Conservation (phyloP, 2,797 vertebrate genomes). For the Channa striata region DNA sequence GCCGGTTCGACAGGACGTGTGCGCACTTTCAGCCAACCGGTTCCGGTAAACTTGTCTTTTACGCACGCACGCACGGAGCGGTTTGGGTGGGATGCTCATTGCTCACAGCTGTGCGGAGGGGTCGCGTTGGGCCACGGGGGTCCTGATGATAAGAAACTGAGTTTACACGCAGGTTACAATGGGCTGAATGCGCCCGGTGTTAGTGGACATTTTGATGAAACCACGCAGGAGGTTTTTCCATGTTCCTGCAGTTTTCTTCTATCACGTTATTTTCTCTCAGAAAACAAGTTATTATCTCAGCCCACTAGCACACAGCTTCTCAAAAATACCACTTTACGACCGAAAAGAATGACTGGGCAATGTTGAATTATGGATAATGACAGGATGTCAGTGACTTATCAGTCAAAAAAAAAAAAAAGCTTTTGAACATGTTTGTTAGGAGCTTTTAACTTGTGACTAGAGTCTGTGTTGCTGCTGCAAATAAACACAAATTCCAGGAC, state of each 20-base stretch:
- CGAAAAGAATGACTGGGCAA: conserved; percentile 22
- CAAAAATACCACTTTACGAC: conserved; percentile 8
- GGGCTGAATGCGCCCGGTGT: background rate
- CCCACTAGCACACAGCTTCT: background rate
- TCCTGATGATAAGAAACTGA: conserved; percentile 41
- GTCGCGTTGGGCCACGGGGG: conserved; percentile 36
- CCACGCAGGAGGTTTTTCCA: background rate
- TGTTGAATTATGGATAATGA: conserved; percentile 38
- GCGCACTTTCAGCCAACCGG: conserved; percentile 60
- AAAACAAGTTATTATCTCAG: conserved; percentile 27
- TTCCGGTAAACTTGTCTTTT: conserved; percentile 69
- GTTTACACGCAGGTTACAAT: conserved; percentile 10
- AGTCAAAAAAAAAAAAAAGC: conserved; percentile 17
- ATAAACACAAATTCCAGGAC: conserved; percentile 60
- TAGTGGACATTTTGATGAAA: background rate
- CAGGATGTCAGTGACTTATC: conserved; percentile 40
- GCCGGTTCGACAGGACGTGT: conserved; percentile 36
- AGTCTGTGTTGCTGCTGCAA: conserved; percentile 19
- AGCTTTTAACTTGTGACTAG: conserved; percentile 22
- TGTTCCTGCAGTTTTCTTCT: background rate
- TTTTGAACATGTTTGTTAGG: conserved; percentile 27
- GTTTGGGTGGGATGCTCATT: conserved; percentile 70
- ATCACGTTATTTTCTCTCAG: conserved; percentile 14
- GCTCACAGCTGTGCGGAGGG: conserved; percentile 68
- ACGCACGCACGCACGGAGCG: conserved; percentile 67